Percentiles rank a stretch among this genome's conserved stretches.
These are phyloP conservation scores for Thalassarche chlororhynchos DNA, from an alignment of 2,113 vertebrate species.

Conservation along the genomic window DNA sequence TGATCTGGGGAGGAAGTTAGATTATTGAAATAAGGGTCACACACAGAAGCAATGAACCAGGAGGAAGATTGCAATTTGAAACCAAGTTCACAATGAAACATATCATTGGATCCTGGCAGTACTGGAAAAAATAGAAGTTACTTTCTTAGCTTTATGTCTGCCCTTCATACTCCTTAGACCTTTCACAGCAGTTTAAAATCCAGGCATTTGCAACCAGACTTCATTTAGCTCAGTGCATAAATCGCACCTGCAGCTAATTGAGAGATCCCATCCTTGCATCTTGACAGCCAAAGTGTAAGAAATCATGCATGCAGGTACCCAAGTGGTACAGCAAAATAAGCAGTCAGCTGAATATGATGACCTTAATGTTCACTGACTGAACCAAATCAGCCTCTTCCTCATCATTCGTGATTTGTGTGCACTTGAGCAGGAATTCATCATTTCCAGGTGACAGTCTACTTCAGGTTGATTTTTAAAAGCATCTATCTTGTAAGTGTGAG, in stretches of 20 bases:
- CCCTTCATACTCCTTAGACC: not conserved
- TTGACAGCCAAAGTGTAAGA: not conserved
- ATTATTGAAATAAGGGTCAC: not conserved
- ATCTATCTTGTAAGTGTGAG: not conserved
- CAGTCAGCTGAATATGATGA: constrained; percentile 9
- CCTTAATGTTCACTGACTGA: constrained; percentile 37
- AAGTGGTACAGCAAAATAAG: not conserved
- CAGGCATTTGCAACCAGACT: not conserved
- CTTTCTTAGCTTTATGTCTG: not conserved
- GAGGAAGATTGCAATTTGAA: not conserved
- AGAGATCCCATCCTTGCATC: not conserved
- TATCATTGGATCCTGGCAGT: not conserved
- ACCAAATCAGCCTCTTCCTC: constrained; percentile 24
- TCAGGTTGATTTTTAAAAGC: constrained; percentile 37
- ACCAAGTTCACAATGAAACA: not conserved
- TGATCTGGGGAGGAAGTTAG: not conserved
- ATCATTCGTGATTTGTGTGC: not conserved
- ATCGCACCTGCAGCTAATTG: not conserved
- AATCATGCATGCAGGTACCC: not conserved
- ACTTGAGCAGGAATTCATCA: not conserved
- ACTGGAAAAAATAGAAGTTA: not conserved
- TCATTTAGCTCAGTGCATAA: not conserved
- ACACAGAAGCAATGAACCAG: not conserved
- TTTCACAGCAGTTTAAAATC: not conserved
- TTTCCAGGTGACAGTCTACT: constrained; percentile 33